These are phyloP conservation scores for Tribolium madens DNA, from an alignment of 1,140 invertebrate genomes.

Conservation along the genomic window DNA sequence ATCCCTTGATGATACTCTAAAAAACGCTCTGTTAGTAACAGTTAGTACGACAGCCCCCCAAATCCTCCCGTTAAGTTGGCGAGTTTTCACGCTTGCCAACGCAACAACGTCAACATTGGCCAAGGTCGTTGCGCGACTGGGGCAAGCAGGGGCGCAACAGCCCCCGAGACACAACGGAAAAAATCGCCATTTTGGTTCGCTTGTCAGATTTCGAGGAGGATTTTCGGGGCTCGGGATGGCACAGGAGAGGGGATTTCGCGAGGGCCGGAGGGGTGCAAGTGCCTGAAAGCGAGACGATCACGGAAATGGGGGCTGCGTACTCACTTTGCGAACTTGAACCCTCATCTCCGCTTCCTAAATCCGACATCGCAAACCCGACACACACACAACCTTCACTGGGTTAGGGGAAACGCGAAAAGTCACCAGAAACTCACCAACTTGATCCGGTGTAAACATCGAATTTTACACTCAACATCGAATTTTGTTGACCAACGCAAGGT, in stretches of 20 bases:
- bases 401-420: slow-evolving; percentile 61
- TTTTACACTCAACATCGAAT: not conserved
- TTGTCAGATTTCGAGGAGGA: slow-evolving; percentile 64
- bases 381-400: slow-evolving; percentile 64
- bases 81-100: slow-evolving; percentile 50
- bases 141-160: slow-evolving; percentile 52
- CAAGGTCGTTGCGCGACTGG: slow-evolving; percentile 64
- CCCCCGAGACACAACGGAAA: slow-evolving; percentile 48
- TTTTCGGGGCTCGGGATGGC: slow-evolving; percentile 31
- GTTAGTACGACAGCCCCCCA: too few species aligned
- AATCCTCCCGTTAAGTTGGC: slow-evolving; percentile 47
- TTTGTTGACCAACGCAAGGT: not conserved
- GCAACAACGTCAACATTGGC: slow-evolving; percentile 59
- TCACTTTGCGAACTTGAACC: slow-evolving; percentile 79
- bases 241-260: slow-evolving; percentile 6
- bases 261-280: slow-evolving; percentile 62
- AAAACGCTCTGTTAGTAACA: slow-evolving; percentile 56
- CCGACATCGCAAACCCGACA: slow-evolving; percentile 76
- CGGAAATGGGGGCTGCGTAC: slow-evolving; percentile 58
- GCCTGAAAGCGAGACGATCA: too few species aligned
- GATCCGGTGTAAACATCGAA: slow-evolving; percentile 43
- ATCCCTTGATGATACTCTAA: slow-evolving; percentile 74
- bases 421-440: slow-evolving; percentile 53
- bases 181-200: slow-evolving; percentile 67
- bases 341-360: slow-evolving; percentile 79